Base-by-base conservation (phyloP, 2,888 invertebrate genomes). In the Lasioglossum leucozonium region DNA sequence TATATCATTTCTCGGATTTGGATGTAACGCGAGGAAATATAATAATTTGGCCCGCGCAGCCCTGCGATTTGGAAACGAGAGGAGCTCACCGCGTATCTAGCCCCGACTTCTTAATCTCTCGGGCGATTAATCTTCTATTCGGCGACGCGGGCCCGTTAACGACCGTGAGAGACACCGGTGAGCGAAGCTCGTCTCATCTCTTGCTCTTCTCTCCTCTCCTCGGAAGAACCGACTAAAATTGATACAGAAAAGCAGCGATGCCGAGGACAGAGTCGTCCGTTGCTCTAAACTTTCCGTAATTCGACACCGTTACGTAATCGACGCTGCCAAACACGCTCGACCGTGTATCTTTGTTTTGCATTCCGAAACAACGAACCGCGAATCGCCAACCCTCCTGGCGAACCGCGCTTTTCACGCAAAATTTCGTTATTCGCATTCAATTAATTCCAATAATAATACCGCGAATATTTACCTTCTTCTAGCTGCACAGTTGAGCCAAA, bases 1-100 rank as follows among this genome's bases (percentile, higher is more conserved):
- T 87, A 82, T 77, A 87, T 88, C 69, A 72, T 81, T 67, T 69
- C 77, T 11, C 26, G 55, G 75, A 67, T 81, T 85, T 67, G 69
- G 37, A 72, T 82, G 88, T 78, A 77, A 76, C 37, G 73, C 55
- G 26, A 34, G 76, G 76, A 76, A 67, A 51, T 82, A 65, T 55
- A 77, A 84, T 77, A 79, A 79, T 79, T 79, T 84, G 84, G 85
- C 79, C 26, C 77, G 79, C 18, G 26, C 62, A 30, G 40, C 18
- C 62, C 44, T 8, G 58, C 34, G 44, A 18, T 51, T 71, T 62
- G 11, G 73, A 82, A 77, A 71, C 51, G 44, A 42, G 73, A 67
- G 37, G 74, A 40, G 40, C 55, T 51, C 34, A 26, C 51, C 73
- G 67, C 51, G 44, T 47, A 18, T 16, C 11, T 74, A 51, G 67